phyloP scores from a whole-genome alignment of 2,888 invertebrate species.

The Pristionchus exspectatus region DNA sequence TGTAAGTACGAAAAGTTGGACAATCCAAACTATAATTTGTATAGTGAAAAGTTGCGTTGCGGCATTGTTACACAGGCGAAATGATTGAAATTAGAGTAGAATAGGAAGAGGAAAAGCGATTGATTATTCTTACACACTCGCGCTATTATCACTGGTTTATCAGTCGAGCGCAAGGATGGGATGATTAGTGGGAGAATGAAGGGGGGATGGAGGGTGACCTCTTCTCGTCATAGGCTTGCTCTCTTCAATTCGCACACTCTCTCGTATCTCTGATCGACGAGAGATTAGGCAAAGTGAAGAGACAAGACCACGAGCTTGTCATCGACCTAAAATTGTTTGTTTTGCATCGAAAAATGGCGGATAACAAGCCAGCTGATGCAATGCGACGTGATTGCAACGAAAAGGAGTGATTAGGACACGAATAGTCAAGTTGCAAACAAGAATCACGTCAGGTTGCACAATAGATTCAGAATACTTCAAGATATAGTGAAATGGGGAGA shows the following conservation, averaged over 20 bases:
- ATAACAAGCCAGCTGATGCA: not conserved
- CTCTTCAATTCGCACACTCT: not conserved
- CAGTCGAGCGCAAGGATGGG: slow-evolving; percentile 9
- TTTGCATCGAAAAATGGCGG: not conserved
- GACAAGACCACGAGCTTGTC: not conserved
- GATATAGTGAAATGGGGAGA: no score
- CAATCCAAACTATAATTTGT: no score
- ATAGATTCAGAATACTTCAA: no score
- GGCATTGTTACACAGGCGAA: not conserved
- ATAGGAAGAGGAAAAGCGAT: not conserved
- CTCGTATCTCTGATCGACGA: not conserved
- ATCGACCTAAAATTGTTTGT: not conserved
- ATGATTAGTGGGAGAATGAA: slow-evolving; percentile 19
- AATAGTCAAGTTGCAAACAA: no score
- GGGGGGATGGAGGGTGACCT: slow-evolving; percentile 5
- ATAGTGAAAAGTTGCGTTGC: no score
- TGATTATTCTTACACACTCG: not conserved
- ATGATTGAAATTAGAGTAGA: not conserved
- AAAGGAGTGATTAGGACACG: no score
- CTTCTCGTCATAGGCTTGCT: not conserved
- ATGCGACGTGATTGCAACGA: not conserved
- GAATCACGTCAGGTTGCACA: no score
- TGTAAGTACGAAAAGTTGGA: not conserved
- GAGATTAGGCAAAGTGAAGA: not conserved
- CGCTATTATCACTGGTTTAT: not conserved